phyloP scores from a whole-genome alignment of 2,113 vertebrate genomes.

The Galemys pyrenaicus region DNA sequence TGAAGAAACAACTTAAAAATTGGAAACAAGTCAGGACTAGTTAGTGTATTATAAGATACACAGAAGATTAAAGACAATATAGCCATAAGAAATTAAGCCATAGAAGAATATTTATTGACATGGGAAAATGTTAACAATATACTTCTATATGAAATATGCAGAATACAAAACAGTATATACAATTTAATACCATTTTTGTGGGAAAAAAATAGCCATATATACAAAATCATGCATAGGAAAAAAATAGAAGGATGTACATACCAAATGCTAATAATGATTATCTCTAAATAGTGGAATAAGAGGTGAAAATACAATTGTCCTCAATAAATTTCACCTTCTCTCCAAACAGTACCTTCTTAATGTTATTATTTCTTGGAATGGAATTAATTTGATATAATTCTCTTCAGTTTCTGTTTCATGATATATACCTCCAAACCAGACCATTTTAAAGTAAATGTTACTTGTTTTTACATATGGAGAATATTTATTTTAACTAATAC shows the following conservation, averaged over 20 bases:
- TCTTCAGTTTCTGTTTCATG: slow-evolving; percentile 23
- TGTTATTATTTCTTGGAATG: background rate
- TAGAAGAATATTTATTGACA: slow-evolving; percentile 79
- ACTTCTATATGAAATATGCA: slow-evolving; percentile 77
- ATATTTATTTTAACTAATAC: slow-evolving; percentile 8
- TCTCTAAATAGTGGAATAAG: slow-evolving; percentile 13
- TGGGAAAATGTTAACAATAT: slow-evolving; percentile 77
- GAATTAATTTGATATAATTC: background rate
- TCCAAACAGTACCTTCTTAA: slow-evolving; percentile 7
- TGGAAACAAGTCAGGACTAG: background rate
- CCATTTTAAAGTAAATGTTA: slow-evolving; percentile 26
- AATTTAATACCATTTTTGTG: slow-evolving; percentile 68
- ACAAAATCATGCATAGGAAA: slow-evolving; percentile 74
- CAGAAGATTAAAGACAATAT: background rate
- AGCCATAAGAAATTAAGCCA: slow-evolving; percentile 57
- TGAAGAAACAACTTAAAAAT: background rate
- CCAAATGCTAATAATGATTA: slow-evolving; percentile 33
- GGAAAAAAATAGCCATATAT: slow-evolving; percentile 77
- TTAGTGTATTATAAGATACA: background rate
- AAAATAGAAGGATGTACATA: slow-evolving; percentile 68
- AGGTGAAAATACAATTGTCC: slow-evolving; percentile 26
- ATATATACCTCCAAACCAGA: background rate
- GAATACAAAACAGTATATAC: slow-evolving; percentile 77
- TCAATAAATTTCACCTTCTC: slow-evolving; percentile 35
- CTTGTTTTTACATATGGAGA: slow-evolving; percentile 12